A percentile compares a stretch with the other conserved stretches of the same genome.
phyloP scores from a whole-genome alignment of 2,113 vertebrate species.

The Azemiops feae region DNA sequence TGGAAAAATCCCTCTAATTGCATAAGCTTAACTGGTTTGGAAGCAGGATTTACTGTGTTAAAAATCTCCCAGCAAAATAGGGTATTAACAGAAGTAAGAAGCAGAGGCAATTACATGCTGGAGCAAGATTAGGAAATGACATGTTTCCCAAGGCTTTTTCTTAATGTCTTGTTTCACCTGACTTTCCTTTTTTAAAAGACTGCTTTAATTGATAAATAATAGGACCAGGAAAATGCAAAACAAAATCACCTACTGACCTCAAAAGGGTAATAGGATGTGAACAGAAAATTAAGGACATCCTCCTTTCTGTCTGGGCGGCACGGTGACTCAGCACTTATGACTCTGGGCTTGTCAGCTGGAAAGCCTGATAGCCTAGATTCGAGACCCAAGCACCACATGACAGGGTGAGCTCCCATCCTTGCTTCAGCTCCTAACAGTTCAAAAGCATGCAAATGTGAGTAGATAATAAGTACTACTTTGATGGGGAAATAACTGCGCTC shows the following conservation, averaged over 20 bases:
- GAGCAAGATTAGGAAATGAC: background rate
- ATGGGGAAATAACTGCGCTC: background rate
- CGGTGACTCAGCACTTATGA: background rate
- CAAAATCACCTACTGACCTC: background rate
- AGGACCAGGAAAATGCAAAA: background rate
- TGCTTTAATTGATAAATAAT: background rate
- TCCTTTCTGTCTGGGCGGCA: background rate
- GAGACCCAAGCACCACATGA: background rate
- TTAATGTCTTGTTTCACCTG: background rate
- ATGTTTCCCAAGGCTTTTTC: background rate
- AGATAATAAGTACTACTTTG: background rate
- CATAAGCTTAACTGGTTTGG: background rate
- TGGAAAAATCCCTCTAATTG: background rate
- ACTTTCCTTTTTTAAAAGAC: background rate
- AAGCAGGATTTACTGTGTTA: background rate
- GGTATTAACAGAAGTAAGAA: background rate
- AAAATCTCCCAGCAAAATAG: background rate
- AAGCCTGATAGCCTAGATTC: background rate
- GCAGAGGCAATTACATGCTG: background rate
- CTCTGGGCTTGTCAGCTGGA: background rate
- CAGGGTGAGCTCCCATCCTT: background rate
- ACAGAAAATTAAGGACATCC: background rate
- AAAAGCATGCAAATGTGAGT: background rate
- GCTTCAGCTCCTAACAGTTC: background rate
- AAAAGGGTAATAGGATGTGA: background rate